phyloP scores from a whole-genome alignment of 2,113 vertebrate genomes.

The Silurus meridionalis region DNA sequence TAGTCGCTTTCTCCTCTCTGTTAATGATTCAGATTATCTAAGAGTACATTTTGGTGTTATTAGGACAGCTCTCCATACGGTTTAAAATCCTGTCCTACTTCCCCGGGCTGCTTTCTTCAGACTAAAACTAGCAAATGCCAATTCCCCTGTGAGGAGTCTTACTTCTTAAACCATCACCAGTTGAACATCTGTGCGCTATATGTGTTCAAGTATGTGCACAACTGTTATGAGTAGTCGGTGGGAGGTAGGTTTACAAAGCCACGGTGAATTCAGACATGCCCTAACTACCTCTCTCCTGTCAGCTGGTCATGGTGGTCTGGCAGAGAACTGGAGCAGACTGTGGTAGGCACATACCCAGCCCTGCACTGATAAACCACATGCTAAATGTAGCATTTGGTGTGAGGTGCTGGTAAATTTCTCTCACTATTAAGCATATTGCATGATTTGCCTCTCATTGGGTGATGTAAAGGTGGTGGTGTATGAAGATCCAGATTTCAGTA shows the following conservation, averaged over 20 bases:
- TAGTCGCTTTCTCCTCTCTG: background rate
- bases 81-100: constrained; percentile 5
- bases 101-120: background rate
- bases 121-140: constrained; percentile 22
- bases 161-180: constrained; percentile 7
- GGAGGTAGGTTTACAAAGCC: constrained; percentile 36
- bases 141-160: background rate
- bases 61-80: background rate
- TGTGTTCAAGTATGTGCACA: constrained; percentile 43
- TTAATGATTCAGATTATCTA: background rate
- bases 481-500: background rate
- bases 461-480: background rate
- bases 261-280: constrained; percentile 35
- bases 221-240: constrained; percentile 35
- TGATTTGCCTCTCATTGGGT: background rate
- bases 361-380: constrained; percentile 8
- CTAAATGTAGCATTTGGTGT: constrained; percentile 32
- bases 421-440: background rate
- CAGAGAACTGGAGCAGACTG: constrained; percentile 21
- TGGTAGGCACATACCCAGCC: constrained; percentile 32
- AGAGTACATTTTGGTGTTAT: background rate
- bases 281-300: constrained; percentile 32
- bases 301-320: constrained; percentile 46
- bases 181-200: constrained; percentile 29
- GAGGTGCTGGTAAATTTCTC: background rate